Evolutionary conservation across 1,140 invertebrate genomes (phyloP).

Genomic region (Thereuonema tuberculata): DNA sequence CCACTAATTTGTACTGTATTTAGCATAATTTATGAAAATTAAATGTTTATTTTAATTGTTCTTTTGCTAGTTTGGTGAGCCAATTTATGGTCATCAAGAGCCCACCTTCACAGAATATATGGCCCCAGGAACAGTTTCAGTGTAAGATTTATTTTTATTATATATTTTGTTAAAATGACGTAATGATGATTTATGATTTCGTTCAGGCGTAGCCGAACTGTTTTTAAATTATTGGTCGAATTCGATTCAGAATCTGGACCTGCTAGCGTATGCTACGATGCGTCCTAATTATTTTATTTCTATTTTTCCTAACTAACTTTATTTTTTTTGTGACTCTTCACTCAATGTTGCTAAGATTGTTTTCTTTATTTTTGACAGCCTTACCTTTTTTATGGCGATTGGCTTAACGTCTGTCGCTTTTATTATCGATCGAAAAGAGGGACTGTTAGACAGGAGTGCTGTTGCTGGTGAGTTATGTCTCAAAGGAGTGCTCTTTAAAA

Average conservation of each 20-base stretch:
- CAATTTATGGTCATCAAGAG: conserved; percentile 62
- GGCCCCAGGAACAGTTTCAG: conserved; percentile 87
- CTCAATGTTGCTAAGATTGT: background rate
- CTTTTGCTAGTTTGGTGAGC: conserved; percentile 51
- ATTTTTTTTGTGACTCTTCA: background rate
- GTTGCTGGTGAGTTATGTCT: no score
- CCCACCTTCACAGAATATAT: conserved; percentile 48
- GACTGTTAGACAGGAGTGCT: conserved; percentile 50
- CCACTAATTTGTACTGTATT: background rate
- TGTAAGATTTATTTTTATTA: conserved; percentile 54
- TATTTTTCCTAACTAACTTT: background rate
- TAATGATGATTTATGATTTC: no score
- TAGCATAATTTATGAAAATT: background rate
- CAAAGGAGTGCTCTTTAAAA: no score
- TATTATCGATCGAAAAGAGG: conserved; percentile 82
- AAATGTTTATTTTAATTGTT: conserved; percentile 11
- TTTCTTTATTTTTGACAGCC: conserved; percentile 39
- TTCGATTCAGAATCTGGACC: no score
- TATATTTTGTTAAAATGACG: background rate
- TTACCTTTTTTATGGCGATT: conserved; percentile 88
- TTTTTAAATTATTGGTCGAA: no score
- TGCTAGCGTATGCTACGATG: no score
- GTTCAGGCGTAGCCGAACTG: no score
- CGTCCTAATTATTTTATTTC: background rate
- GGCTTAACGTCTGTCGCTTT: conserved; percentile 83